Evolutionary conservation across 2,113 vertebrate species (phyloP).

Genomic region (Pseudorasbora parva): DNA sequence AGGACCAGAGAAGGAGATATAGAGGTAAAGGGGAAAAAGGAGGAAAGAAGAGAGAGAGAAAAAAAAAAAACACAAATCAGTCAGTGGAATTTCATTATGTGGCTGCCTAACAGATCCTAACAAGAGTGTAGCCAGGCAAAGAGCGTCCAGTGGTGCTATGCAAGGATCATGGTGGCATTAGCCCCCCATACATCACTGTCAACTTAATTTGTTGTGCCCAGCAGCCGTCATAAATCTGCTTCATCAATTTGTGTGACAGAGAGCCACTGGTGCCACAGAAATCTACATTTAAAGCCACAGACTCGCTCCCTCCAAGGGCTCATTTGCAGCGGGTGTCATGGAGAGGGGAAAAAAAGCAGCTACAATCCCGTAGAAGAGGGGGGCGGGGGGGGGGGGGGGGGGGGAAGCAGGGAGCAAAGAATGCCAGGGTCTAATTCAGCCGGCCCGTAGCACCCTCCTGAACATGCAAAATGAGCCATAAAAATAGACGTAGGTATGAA

Average conservation of each 20-base stretch:
- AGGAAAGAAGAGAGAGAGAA: conserved; percentile 60
- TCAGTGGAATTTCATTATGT: conserved; percentile 88
- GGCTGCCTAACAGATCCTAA: conserved; percentile 89
- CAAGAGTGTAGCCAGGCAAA: conserved; percentile 88
- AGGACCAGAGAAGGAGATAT: conserved; percentile 40
- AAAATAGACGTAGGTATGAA: conserved; percentile 56
- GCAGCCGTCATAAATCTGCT: conserved; percentile 94
- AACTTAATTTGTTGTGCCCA: conserved; percentile 97
- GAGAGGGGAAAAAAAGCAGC: conserved; percentile 26
- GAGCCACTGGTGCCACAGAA: conserved; percentile 74
- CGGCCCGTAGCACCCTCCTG: conserved; percentile 43
- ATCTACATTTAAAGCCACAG: conserved; percentile 74
- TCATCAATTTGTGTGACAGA: conserved; percentile 86
- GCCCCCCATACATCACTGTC: conserved; percentile 94
- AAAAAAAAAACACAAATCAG: conserved; percentile 80
- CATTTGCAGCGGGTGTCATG: conserved; percentile 65
- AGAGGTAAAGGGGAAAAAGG: neutral
- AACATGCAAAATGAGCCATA: conserved; percentile 59
- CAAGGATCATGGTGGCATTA: conserved; percentile 84
- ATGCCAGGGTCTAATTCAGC: conserved; percentile 50
- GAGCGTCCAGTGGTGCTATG: conserved; percentile 78
- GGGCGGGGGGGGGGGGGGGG: neutral
- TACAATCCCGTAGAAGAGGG: conserved; percentile 10
- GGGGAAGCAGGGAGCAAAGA: neutral
- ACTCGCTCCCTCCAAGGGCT: conserved; percentile 59